phyloP scores from a whole-genome alignment of 2,797 vertebrate genomes.

The Calcarius lapponicus region DNA sequence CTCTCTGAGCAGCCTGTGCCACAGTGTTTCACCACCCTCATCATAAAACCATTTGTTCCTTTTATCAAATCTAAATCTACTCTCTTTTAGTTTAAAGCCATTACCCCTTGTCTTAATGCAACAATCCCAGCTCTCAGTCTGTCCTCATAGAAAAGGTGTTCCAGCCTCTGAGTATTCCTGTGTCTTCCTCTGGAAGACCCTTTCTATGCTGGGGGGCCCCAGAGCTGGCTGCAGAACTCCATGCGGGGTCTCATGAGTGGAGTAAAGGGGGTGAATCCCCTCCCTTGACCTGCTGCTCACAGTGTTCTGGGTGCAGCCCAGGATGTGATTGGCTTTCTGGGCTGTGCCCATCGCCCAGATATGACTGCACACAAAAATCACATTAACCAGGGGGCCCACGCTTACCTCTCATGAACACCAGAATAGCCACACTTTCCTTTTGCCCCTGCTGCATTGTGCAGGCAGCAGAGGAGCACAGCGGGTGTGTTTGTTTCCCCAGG shows the following conservation, averaged over 20 bases:
- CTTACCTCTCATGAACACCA: not conserved
- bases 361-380: rapidly evolving
- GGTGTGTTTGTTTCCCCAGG: constrained; percentile 53
- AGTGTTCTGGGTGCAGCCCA: not conserved
- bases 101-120: not conserved
- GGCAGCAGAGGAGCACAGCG: not conserved
- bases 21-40: not conserved
- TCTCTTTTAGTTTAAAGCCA: not conserved
- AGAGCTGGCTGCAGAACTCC: not conserved
- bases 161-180: not conserved
- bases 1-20: not conserved
- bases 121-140: not conserved
- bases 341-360: rapidly evolving
- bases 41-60: not conserved
- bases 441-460: not conserved
- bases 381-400: rapidly evolving
- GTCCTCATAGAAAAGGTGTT: rapidly evolving
- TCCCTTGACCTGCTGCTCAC: not conserved
- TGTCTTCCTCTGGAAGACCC: not conserved
- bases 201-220: rapidly evolving
- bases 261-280: not conserved
- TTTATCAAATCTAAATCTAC: not conserved
- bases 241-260: rapidly evolving
- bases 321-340: not conserved
- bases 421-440: rapidly evolving